Evolutionary conservation across 23 tunicate genomes (phyloP).

Genomic region (Halocynthia roretzi): DNA sequence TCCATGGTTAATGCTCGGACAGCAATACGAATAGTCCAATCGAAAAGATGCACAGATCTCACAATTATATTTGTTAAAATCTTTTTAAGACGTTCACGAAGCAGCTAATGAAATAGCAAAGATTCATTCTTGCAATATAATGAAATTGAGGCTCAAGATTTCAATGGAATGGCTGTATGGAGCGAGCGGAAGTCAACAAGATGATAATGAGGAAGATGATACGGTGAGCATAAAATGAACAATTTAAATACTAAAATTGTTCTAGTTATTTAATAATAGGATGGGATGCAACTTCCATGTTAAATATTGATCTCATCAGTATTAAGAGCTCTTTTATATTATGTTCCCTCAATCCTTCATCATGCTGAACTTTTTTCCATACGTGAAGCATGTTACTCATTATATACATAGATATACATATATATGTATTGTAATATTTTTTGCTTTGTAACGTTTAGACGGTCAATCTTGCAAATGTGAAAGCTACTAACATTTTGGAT

Average conservation of each 20-base stretch:
- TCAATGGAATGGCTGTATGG: slow-evolving; percentile 25
- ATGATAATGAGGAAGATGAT: slow-evolving; percentile 25
- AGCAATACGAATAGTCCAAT: too few species aligned
- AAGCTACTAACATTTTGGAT: slow-evolving; percentile 3
- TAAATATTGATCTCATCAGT: too few species aligned
- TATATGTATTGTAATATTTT: not conserved
- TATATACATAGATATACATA: not conserved
- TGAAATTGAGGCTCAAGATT: slow-evolving; percentile 17
- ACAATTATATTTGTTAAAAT: not conserved
- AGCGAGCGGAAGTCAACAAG: slow-evolving; percentile 18
- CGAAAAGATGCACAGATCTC: too few species aligned
- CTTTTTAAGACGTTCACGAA: slow-evolving; percentile 37
- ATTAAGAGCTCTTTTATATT: too few species aligned
- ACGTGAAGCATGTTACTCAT: too few species aligned
- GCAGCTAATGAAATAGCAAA: slow-evolving; percentile 35
- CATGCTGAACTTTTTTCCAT: too few species aligned
- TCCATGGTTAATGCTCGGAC: too few species aligned
- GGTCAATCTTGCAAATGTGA: slow-evolving; percentile 8
- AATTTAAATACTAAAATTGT: not conserved
- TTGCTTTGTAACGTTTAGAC: not conserved
- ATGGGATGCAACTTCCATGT: too few species aligned
- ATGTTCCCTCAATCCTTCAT: too few species aligned
- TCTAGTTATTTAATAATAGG: too few species aligned
- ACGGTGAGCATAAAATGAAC: slow-evolving; percentile 12
- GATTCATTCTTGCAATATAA: slow-evolving; percentile 26